Evolutionary conservation across 2,888 invertebrate species (phyloP).

Genomic region (Atrina japonica): DNA sequence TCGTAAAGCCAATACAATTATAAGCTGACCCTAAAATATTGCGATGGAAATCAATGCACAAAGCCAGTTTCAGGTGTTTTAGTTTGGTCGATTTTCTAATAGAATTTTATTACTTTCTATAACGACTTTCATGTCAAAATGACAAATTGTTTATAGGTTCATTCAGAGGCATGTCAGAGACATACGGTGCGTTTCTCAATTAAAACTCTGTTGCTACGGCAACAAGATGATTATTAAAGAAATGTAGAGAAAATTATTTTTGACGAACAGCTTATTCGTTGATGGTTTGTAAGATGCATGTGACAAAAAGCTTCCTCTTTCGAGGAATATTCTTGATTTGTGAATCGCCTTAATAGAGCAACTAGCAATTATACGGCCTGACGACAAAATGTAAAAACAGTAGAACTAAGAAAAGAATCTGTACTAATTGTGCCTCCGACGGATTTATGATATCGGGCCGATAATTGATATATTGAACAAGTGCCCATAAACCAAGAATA

Average conservation of each 20-base stretch:
- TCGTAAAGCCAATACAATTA: too few species aligned
- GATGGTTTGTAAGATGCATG: slow-evolving; percentile 22
- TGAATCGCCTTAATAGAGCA: slow-evolving; percentile 20
- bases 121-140: slow-evolving; percentile 37
- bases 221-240: slow-evolving; percentile 35
- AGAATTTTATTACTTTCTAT: slow-evolving; percentile 38
- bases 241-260: slow-evolving; percentile 36
- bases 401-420: too few species aligned
- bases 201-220: slow-evolving; percentile 41
- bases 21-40: too few species aligned
- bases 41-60: not conserved
- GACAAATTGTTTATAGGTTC: slow-evolving; percentile 42
- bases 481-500: too few species aligned
- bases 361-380: not conserved
- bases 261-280: slow-evolving; percentile 33
- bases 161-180: slow-evolving; percentile 29
- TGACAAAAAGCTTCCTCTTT: slow-evolving; percentile 21
- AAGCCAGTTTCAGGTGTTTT: slow-evolving; percentile 15
- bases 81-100: slow-evolving; percentile 15
- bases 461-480: too few species aligned
- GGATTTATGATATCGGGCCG: too few species aligned
- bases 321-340: slow-evolving; percentile 19
- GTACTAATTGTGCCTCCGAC: too few species aligned
- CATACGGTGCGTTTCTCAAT: slow-evolving; percentile 31
- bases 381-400: too few species aligned